These are phyloP conservation scores for Lasioglossum marginatum DNA, from an alignment of 2,888 invertebrate genomes.

Conservation along the genomic window DNA sequence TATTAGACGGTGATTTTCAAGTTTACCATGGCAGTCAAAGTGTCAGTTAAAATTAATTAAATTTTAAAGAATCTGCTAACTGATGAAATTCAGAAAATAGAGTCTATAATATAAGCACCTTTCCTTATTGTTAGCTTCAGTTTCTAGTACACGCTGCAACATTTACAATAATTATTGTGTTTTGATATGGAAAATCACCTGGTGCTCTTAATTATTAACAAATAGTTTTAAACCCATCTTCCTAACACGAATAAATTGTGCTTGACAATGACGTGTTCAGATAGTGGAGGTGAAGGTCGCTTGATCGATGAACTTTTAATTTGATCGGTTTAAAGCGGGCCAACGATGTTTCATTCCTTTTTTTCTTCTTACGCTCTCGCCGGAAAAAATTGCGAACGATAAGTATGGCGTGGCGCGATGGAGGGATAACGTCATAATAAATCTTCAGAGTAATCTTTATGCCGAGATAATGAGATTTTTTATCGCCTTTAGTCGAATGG, in stretches of 20 bases:
- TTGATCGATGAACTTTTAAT: constrained; percentile 35
- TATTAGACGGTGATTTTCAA: neutral
- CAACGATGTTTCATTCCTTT: neutral
- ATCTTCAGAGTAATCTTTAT: constrained; percentile 64
- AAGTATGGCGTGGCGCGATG: constrained; percentile 48
- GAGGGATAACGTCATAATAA: constrained; percentile 62
- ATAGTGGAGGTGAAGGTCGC: neutral
- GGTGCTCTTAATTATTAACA: neutral
- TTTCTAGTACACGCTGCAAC: neutral
- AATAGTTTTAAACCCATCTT: neutral
- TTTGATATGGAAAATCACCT: neutral
- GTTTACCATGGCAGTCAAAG: neutral
- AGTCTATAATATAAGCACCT: neutral
- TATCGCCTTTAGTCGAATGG: constrained; percentile 61
- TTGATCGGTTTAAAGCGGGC: constrained; percentile 22
- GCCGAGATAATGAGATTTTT: constrained; percentile 62
- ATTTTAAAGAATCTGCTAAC: neutral
- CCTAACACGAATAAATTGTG: neutral
- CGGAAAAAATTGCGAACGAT: constrained; percentile 42
- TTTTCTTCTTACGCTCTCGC: constrained; percentile 3
- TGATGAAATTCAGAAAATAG: neutral
- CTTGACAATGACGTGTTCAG: neutral
- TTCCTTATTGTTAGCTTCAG: too few species aligned
- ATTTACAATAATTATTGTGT: neutral
- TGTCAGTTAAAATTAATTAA: neutral